A percentile compares a stretch with the other conserved stretches of the same genome.
Conservation (phyloP, 1,140 invertebrate genomes). For the Cephus cinctus region DNA sequence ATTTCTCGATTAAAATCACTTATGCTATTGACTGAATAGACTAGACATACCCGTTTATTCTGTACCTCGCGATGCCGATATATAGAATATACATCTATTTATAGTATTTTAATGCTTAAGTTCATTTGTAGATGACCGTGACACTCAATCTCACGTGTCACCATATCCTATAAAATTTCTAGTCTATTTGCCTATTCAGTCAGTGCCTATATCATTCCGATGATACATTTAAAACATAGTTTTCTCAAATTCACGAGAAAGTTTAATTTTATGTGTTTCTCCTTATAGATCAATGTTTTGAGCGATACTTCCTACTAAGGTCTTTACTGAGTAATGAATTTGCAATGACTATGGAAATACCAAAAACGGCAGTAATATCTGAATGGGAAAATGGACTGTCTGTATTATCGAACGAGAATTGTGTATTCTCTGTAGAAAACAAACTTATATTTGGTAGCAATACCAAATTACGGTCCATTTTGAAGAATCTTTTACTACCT, state of each 20-base stretch:
- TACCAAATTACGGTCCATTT: conserved; percentile 47
- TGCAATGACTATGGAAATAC: conserved; percentile 43
- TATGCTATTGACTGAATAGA: conserved; percentile 6
- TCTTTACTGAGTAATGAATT: conserved; percentile 61
- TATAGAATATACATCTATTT: conserved; percentile 14
- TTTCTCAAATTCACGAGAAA: conserved; percentile 26
- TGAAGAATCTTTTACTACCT: conserved; percentile 55
- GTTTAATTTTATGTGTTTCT: conserved; percentile 21
- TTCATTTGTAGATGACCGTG: not conserved
- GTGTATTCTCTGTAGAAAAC: conserved; percentile 33
- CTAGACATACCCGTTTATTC: not conserved
- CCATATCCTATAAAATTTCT: conserved; percentile 9
- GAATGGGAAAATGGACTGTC: conserved; percentile 56
- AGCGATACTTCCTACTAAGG: conserved; percentile 53
- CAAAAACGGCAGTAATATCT: conserved; percentile 42
- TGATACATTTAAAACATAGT: not conserved
- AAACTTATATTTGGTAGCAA: conserved; percentile 43
- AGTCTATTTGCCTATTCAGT: not conserved
- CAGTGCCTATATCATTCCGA: not conserved
- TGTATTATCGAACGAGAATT: conserved; percentile 50
- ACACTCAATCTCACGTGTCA: conserved; percentile 4
- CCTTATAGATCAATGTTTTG: conserved; percentile 51
- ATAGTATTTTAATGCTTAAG: conserved; percentile 10
- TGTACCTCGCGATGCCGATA: conserved; percentile 3
- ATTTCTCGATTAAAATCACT: conserved; percentile 16